These are phyloP conservation scores for Sebastes hubbsi DNA, from an alignment of 2,797 vertebrate species.

Conservation along the genomic window DNA sequence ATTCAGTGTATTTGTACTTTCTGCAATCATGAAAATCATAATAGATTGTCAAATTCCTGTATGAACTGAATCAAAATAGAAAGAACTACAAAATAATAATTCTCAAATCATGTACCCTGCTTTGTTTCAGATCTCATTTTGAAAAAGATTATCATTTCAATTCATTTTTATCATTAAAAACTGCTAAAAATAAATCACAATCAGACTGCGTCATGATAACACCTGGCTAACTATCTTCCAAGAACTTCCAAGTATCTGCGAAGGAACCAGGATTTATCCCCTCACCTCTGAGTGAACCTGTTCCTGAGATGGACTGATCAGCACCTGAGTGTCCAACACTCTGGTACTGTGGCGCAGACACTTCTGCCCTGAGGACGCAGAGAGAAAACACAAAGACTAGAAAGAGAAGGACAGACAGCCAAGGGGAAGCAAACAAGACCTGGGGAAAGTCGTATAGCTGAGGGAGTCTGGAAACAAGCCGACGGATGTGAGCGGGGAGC, in stretches of 20 bases:
- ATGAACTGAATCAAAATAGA: background rate
- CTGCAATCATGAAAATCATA: background rate
- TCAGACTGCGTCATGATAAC: background rate
- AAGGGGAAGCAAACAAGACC: background rate
- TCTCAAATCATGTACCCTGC: background rate
- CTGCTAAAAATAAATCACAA: background rate
- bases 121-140: background rate
- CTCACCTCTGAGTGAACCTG: slow-evolving; percentile 90
- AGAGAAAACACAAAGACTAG: slow-evolving; percentile 21
- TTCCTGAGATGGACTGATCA: slow-evolving; percentile 91
- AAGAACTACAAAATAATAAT: background rate
- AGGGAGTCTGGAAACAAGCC: slow-evolving; percentile 4
- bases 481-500: background rate
- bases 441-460: slow-evolving; percentile 8
- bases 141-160: background rate
- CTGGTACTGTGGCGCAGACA: slow-evolving; percentile 89
- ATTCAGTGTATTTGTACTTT: no score
- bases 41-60: background rate
- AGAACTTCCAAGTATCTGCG: background rate
- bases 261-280: background rate
- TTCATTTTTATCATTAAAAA: background rate
- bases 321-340: slow-evolving; percentile 89
- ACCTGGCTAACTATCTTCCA: background rate
- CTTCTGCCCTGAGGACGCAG: slow-evolving; percentile 83
- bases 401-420: slow-evolving; percentile 9